These are phyloP conservation scores for Thera obeliscata DNA, from an alignment of 2,888 invertebrate species.

Conservation along the genomic window DNA sequence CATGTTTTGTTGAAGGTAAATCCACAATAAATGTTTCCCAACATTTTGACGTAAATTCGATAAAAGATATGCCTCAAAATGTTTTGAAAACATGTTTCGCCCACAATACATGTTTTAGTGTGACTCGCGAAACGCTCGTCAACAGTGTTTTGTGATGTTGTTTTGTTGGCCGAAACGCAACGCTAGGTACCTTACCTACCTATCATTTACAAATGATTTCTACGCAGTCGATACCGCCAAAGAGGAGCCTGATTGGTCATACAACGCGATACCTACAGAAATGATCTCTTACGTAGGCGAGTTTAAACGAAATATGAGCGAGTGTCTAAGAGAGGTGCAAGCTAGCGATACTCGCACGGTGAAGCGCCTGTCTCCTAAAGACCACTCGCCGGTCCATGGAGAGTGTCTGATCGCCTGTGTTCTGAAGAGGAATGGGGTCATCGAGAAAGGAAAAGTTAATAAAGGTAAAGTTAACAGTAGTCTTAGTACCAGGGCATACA, in stretches of 20 bases:
- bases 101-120: no score
- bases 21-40: no score
- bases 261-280: slow-evolving; percentile 64
- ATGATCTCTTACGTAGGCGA: slow-evolving; percentile 60
- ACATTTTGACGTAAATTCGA: no score
- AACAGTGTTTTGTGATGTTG: no score
- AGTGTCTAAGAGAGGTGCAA: slow-evolving; percentile 75
- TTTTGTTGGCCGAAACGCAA: no score
- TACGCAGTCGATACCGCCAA: slow-evolving; percentile 8
- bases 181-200: no score
- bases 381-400: slow-evolving; percentile 71
- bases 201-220: background rate
- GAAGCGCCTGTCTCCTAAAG: slow-evolving; percentile 66
- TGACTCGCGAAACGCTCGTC: no score
- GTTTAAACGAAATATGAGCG: slow-evolving; percentile 74
- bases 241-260: slow-evolving; percentile 83
- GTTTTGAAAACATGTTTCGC: no score
- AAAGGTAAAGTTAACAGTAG: slow-evolving; percentile 59
- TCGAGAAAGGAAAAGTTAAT: slow-evolving; percentile 66
- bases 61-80: no score
- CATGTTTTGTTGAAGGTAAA: no score
- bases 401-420: slow-evolving; percentile 78
- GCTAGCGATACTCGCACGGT: slow-evolving; percentile 59
- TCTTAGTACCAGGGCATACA: no score
- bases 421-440: slow-evolving; percentile 71